Percentiles rank a stretch among this genome's conserved stretches.
These are phyloP conservation scores for Chrosomus eos DNA, from an alignment of 2,797 vertebrate species.

Conservation along the genomic window DNA sequence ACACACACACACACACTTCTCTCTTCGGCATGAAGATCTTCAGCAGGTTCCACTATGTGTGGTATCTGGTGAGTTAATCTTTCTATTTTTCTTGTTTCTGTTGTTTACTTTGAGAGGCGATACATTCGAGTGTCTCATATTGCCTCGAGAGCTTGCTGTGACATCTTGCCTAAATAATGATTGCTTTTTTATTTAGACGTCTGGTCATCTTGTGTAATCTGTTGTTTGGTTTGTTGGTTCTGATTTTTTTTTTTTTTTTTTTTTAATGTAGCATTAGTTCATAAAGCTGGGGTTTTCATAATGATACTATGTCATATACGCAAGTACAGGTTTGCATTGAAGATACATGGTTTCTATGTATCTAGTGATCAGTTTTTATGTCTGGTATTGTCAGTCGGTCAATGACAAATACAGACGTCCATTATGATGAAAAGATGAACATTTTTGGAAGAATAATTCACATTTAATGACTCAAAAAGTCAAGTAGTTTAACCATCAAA, in stretches of 20 bases:
- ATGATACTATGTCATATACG: too few relatives aligned
- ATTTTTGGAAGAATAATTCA: background rate
- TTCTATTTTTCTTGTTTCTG: background rate
- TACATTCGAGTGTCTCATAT: background rate
- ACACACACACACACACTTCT: constrained; percentile 17
- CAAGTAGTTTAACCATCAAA: background rate
- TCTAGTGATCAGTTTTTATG: background rate
- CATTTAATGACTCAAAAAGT: background rate
- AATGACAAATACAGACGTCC: too few relatives aligned
- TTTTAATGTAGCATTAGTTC: background rate
- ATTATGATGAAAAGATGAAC: background rate
- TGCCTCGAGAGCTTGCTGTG: constrained; percentile 21
- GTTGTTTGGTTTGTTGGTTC: background rate
- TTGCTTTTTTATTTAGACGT: background rate
- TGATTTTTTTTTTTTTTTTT: background rate
- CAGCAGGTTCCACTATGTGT: constrained; percentile 87
- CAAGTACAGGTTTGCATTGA: background rate
- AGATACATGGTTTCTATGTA: background rate
- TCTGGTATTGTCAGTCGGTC: background rate
- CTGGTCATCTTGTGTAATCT: background rate
- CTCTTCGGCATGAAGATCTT: constrained; percentile 81
- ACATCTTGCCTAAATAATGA: background rate
- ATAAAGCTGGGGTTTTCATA: background rate
- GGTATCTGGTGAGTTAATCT: constrained; percentile 80
- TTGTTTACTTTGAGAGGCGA: background rate